Conservation (phyloP, 2,113 vertebrate genomes). For the Cyanocitta stelleri region DNA sequence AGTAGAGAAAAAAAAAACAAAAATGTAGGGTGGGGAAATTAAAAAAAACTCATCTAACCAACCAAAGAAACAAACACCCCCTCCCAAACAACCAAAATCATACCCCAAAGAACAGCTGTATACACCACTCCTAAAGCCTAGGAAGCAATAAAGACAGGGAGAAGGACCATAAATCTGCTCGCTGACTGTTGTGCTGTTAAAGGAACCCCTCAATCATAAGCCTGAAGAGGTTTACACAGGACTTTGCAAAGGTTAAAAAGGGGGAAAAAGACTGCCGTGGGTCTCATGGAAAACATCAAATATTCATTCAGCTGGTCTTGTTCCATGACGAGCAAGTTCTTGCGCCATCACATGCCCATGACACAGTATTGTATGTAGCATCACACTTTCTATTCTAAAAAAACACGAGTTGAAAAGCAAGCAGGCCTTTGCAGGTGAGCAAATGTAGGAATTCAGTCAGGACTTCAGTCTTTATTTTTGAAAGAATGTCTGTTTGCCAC, state of each 20-base stretch:
- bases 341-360: no score
- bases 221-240: not conserved
- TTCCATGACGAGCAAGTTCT: not conserved
- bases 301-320: not conserved
- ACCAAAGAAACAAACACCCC: not conserved
- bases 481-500: not conserved
- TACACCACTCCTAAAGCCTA: not conserved
- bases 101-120: not conserved
- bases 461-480: not conserved
- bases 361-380: not conserved
- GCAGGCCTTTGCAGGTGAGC: not conserved
- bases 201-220: not conserved
- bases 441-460: not conserved
- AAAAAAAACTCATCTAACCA: not conserved
- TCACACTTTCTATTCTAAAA: not conserved
- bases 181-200: not conserved
- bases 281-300: not conserved
- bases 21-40: not conserved
- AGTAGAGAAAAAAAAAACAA: not conserved
- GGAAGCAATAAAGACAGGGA: not conserved
- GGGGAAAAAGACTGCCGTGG: rapidly evolving
- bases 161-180: not conserved
- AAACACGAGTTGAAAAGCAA: not conserved
- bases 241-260: not conserved
- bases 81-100: not conserved